Base-by-base conservation (phyloP, 2,888 invertebrate genomes). In the Molanna angustata region DNA sequence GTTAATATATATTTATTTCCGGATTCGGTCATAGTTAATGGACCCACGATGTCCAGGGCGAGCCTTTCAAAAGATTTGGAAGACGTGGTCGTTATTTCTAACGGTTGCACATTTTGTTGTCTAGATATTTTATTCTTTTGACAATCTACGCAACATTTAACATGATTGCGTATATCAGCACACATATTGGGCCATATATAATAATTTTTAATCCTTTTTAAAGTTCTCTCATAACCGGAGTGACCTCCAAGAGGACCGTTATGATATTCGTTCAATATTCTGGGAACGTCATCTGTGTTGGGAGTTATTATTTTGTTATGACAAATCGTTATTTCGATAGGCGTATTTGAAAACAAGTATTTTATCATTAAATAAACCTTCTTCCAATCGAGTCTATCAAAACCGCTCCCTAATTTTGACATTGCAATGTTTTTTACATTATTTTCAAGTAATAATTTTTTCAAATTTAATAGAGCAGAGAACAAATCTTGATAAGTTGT, bases 101-200 rank as follows among this genome's bases (percentile, higher is more conserved):
- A 63, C 1, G 68, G 66, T 18, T 59, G 46, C 57, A 59, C 62
- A 39, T 43, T 37, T 27, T 52, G 51, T 46, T 59, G 56, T 3
- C 56, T 18, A 16, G 44, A 49, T 2, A 49, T 60, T 60, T 66
- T 66, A 42, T 63, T 62, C 60, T 37, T 60, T 62, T 66, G 65
- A 57, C 65, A 66, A 3, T 58, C 56, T 43, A 61, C 54, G 50
- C 65, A 66, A 11, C 21, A 52, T 57, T 63, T 62, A 21, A 67
- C 61, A 54, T 61, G 65, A 45, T 57, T 49, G 57, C 62, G 61
- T 3, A 68, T 65, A 46, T 67, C 64, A 3, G 55, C 54, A 52
- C 62, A 65, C 64, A 68, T 66, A 4, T 58, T 61, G 13, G 52
- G 51, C 66, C 67, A 67, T 47, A 62, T 60, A 50, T 61, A 66